Conservation (phyloP, 2,888 invertebrate genomes). For the Lasioglossum malachurum region DNA sequence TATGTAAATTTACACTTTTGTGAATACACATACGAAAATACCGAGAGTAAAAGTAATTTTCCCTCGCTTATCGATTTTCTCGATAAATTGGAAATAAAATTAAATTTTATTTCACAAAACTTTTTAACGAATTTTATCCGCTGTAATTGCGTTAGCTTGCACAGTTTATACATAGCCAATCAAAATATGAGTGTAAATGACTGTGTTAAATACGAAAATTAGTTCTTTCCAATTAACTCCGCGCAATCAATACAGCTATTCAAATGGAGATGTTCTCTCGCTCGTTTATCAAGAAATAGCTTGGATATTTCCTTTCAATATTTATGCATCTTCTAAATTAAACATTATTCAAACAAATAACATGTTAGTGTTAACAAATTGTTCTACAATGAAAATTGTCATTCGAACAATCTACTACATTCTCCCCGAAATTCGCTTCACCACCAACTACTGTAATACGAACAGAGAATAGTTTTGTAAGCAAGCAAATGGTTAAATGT, state of each 20-base stretch:
- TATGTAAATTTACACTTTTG: neutral
- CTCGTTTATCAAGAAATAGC: neutral
- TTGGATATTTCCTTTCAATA: neutral
- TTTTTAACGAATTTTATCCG: neutral
- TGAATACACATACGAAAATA: neutral
- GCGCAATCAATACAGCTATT: neutral
- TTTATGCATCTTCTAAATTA: neutral
- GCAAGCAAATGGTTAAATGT: neutral
- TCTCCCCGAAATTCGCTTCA: neutral
- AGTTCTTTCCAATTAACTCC: neutral
- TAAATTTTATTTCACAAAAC: neutral
- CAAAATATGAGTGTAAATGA: neutral
- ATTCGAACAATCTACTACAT: neutral
- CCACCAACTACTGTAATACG: neutral
- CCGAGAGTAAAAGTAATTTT: neutral
- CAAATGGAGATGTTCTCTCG: neutral
- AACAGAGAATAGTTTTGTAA: neutral
- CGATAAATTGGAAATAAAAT: neutral
- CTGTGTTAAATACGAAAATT: neutral
- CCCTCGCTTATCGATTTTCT: neutral
- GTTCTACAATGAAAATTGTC: neutral
- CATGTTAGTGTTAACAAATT: neutral
- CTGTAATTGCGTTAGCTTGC: neutral
- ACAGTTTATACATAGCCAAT: neutral
- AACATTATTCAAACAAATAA: neutral